These are phyloP conservation scores for Myotis myotis DNA, from an alignment of 2,797 vertebrate genomes.

Conservation along the genomic window DNA sequence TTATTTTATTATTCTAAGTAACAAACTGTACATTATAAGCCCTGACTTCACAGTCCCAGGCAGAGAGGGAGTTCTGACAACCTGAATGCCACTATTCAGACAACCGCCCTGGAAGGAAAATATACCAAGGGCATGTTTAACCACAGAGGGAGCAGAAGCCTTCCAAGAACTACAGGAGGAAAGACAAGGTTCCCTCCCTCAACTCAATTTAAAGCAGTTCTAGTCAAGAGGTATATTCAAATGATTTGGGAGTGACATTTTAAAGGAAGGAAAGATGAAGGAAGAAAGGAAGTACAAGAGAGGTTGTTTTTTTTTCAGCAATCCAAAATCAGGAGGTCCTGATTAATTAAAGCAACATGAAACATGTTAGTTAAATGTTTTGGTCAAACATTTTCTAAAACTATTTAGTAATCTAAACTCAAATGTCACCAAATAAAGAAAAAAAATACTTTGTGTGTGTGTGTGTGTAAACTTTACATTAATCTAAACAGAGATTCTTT, in stretches of 20 bases:
- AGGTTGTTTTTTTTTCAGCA: neutral
- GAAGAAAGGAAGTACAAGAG: too few relatives aligned
- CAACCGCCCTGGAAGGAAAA: conserved; percentile 1
- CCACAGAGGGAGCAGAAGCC: conserved; percentile 30
- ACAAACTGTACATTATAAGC: neutral
- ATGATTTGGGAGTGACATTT: neutral
- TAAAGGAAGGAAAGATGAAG: too few relatives aligned
- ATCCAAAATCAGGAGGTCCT: conserved; percentile 47
- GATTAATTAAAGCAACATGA: neutral
- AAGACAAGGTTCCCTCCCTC: neutral
- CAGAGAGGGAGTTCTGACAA: neutral
- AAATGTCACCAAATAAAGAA: neutral
- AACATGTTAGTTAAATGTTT: neutral
- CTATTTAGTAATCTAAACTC: conserved; percentile 34
- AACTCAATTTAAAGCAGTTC: neutral
- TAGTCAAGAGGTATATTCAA: conserved; percentile 10
- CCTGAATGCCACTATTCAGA: conserved; percentile 59
- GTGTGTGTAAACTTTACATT: neutral
- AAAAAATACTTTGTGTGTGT: neutral
- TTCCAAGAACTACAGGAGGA: conserved; percentile 32
- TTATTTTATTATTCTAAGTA: neutral
- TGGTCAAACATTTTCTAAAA: neutral
- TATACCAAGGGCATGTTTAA: conserved; percentile 13
- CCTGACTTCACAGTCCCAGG: neutral
- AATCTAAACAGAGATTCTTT: neutral